These are phyloP conservation scores for Passer montanus DNA, from an alignment of 2,113 vertebrate genomes.

Conservation along the genomic window DNA sequence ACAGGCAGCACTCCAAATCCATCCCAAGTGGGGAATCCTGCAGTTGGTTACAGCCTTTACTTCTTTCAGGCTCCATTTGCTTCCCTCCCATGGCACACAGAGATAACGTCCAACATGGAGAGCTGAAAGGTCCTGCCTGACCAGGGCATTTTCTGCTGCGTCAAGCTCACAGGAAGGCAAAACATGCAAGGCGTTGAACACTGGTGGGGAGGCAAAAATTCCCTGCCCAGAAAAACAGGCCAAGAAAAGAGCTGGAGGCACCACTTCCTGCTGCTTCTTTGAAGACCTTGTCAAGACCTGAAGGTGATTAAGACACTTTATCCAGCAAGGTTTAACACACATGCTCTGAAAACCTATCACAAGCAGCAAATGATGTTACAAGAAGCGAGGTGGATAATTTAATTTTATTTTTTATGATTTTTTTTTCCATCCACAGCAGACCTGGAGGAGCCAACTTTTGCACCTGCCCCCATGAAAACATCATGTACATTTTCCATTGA, in stretches of 20 bases:
- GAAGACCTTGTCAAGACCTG: not conserved
- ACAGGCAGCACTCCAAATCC: not conserved
- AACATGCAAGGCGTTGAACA: not conserved
- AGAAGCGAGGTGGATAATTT: accelerated
- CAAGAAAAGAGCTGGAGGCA: not conserved
- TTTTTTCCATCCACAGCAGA: not conserved
- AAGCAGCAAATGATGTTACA: not conserved
- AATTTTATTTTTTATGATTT: not conserved
- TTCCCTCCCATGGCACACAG: not conserved
- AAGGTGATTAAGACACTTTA: not conserved
- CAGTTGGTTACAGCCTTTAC: accelerated
- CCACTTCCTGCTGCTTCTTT: not conserved
- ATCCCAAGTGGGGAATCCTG: not conserved
- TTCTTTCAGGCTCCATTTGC: not conserved
- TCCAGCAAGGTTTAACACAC: not conserved
- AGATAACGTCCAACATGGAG: accelerated
- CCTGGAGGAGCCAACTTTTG: not conserved
- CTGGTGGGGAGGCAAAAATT: not conserved
- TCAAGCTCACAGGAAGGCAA: not conserved
- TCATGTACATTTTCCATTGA: accelerated
- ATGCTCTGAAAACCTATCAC: not conserved
- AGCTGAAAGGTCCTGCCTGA: not conserved
- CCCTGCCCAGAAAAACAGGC: not conserved
- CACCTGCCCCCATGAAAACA: not conserved
- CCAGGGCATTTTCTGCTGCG: not conserved